phyloP scores from a whole-genome alignment of 2,888 invertebrate species.

The Acleris emargana region DNA sequence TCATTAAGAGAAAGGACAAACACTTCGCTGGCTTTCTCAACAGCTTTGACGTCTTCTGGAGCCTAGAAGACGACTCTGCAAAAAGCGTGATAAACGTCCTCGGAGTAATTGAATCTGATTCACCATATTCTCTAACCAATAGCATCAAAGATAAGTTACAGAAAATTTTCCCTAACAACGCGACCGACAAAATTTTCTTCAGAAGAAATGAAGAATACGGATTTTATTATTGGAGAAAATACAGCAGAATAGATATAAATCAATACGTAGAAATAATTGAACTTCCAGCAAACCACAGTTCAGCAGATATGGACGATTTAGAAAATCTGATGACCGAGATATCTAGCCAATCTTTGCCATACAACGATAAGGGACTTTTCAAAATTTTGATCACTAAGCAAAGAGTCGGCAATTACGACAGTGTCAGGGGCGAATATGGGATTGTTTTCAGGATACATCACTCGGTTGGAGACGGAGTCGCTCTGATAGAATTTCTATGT shows the following conservation, averaged over 20 bases:
- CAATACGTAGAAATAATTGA: slow-evolving; percentile 73
- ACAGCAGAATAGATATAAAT: slow-evolving; percentile 59
- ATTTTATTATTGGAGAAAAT: slow-evolving; percentile 78
- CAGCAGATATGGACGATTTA: slow-evolving; percentile 55
- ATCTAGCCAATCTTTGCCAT: slow-evolving; percentile 69
- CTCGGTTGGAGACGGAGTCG: slow-evolving; percentile 80
- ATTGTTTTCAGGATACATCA: slow-evolving; percentile 82
- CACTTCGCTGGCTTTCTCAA: slow-evolving; percentile 73
- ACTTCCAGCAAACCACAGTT: slow-evolving; percentile 48
- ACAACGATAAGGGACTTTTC: slow-evolving; percentile 74
- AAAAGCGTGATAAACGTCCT: slow-evolving; percentile 77
- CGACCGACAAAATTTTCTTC: slow-evolving; percentile 69
- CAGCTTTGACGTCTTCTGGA: slow-evolving; percentile 82
- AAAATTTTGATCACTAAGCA: slow-evolving; percentile 74
- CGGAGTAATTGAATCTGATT: slow-evolving; percentile 67
- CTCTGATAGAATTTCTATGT: slow-evolving; percentile 74
- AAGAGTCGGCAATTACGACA: slow-evolving; percentile 46
- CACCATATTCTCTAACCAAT: slow-evolving; percentile 47
- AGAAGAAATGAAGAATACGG: slow-evolving; percentile 70
- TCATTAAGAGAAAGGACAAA: slow-evolving; percentile 55
- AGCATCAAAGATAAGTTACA: slow-evolving; percentile 54
- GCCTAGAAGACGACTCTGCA: slow-evolving; percentile 72
- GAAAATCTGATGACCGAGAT: slow-evolving; percentile 63
- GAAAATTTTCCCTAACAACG: slow-evolving; percentile 44
- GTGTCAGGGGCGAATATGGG: slow-evolving; percentile 56